Conservation (phyloP, 2,113 vertebrate genomes). For the Pandion haliaetus region DNA sequence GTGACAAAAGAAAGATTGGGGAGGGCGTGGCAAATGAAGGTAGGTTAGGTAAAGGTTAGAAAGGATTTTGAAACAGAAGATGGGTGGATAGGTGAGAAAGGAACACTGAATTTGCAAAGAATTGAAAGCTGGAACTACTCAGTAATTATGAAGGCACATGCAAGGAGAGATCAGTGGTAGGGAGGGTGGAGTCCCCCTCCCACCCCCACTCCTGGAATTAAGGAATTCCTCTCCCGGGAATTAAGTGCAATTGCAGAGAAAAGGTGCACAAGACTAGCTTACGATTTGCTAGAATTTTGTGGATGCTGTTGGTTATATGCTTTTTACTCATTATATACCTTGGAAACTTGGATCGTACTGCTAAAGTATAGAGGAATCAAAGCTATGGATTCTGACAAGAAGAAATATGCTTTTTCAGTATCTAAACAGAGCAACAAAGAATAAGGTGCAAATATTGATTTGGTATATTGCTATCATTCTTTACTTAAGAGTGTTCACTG, state of each 20-base stretch:
- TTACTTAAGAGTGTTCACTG: neutral
- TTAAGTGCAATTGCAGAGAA: neutral
- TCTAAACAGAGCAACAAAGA: neutral
- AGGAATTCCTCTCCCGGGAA: neutral
- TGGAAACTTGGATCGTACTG: neutral
- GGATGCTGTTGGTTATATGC: neutral
- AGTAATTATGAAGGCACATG: neutral
- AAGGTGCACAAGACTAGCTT: rapidly evolving
- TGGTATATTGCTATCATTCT: slow-evolving; percentile 26
- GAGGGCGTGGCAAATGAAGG: neutral
- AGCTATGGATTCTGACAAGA: neutral
- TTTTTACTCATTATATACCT: neutral
- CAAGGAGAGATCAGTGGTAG: neutral
- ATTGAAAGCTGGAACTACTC: neutral
- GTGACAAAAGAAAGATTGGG: neutral
- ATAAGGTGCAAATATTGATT: slow-evolving; percentile 27
- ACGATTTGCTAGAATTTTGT: neutral
- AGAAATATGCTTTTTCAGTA: neutral
- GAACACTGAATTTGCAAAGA: neutral
- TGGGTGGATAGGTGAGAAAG: neutral
- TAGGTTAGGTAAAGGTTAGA: neutral
- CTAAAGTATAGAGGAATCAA: neutral
- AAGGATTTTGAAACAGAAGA: neutral
- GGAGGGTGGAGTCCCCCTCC: neutral
- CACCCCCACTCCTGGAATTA: neutral